Evolutionary conservation across 2,797 vertebrate species (phyloP).

Genomic region (Thripadectes ignobilis): DNA sequence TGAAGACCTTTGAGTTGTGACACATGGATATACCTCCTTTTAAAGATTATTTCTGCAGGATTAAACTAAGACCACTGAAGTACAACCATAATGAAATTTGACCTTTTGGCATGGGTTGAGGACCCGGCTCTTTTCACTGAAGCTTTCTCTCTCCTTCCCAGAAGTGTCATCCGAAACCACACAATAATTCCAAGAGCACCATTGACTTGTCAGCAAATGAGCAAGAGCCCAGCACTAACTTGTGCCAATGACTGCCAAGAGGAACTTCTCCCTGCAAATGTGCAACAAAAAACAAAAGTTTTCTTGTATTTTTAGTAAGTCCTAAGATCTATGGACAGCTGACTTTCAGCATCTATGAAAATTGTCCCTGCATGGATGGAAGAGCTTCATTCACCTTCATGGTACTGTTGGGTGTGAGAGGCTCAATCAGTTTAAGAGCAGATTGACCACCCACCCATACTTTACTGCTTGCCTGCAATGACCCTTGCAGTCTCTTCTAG

Average conservation of each 20-base stretch:
- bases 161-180: background rate
- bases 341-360: background rate
- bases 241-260: background rate
- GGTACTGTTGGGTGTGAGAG: fast-evolving
- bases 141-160: background rate
- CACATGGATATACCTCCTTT: background rate
- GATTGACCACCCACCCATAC: background rate
- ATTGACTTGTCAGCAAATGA: background rate
- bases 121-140: background rate
- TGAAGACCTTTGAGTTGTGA: background rate
- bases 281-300: no score
- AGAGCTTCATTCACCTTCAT: background rate
- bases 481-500: background rate
- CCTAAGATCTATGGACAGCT: background rate
- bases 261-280: background rate
- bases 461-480: background rate
- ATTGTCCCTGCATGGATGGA: no score
- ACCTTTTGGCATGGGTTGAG: background rate
- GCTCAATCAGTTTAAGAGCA: background rate
- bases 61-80: background rate
- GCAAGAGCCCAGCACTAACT: background rate
- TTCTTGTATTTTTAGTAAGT: background rate
- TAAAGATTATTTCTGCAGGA: background rate
- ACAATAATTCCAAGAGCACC: background rate
- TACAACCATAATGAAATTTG: background rate